These are phyloP conservation scores for Nomada flava DNA, from an alignment of 2,888 invertebrate species.

Conservation along the genomic window DNA sequence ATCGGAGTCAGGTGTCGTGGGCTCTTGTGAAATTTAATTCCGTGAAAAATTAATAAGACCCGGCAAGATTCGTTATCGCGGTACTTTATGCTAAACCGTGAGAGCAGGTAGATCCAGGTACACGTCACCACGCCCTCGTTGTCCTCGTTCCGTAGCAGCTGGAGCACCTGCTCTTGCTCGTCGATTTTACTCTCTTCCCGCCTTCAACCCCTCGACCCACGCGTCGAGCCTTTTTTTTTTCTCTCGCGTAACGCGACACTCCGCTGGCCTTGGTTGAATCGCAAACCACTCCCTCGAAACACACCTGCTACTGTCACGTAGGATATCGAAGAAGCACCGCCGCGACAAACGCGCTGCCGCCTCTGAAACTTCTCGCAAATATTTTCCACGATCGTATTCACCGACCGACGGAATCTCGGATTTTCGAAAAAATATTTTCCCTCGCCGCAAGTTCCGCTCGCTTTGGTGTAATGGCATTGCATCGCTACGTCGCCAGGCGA, in stretches of 20 bases:
- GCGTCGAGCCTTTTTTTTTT: conserved; percentile 4
- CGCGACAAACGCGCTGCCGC: neutral
- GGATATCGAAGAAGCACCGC: no score
- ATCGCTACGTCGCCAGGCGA: neutral
- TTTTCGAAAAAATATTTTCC: neutral
- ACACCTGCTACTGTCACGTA: neutral
- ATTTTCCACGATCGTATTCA: neutral
- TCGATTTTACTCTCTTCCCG: neutral
- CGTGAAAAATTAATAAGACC: conserved; percentile 23
- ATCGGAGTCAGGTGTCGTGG: neutral
- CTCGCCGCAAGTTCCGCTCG: neutral
- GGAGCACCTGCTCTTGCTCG: conserved; percentile 7
- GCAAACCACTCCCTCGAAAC: neutral
- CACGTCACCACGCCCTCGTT: neutral
- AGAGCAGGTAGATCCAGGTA: neutral
- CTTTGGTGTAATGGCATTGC: neutral
- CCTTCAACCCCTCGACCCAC: no score
- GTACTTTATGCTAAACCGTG: no score
- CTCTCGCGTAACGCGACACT: neutral
- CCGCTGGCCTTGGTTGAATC: conserved; percentile 8
- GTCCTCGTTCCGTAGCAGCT: conserved; percentile 14
- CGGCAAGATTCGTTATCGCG: no score
- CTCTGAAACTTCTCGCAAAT: neutral
- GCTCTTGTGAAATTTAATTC: neutral
- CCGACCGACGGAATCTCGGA: neutral